These are phyloP conservation scores for Epinotia nisella DNA, from an alignment of 2,888 invertebrate species.

Conservation along the genomic window DNA sequence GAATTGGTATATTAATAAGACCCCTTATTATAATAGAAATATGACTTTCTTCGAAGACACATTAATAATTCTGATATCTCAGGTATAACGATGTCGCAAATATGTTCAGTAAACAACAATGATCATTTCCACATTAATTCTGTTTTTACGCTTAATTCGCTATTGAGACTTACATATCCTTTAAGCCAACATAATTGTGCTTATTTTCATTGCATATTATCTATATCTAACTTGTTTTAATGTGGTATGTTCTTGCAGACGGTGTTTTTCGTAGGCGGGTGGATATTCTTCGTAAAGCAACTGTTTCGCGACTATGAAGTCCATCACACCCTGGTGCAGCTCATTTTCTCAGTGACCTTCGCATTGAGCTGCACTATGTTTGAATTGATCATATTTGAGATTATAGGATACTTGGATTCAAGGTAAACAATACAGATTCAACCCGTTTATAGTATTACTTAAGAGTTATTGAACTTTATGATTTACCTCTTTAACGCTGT, in stretches of 20 bases:
- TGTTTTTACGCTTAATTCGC: constrained; percentile 1
- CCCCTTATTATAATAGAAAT: constrained; percentile 38
- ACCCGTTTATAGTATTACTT: neutral
- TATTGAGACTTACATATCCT: neutral
- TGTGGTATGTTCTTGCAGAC: constrained; percentile 85
- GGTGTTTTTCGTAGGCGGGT: constrained; percentile 97
- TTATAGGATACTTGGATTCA: constrained; percentile 95
- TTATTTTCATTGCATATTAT: neutral
- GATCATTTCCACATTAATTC: constrained; percentile 39
- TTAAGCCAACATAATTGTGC: neutral
- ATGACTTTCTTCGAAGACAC: constrained; percentile 95
- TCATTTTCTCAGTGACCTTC: constrained; percentile 98
- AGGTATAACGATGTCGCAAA: constrained; percentile 75
- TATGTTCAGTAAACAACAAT: constrained; percentile 47
- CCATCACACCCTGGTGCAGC: constrained; percentile 95
- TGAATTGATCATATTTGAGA: constrained; percentile 99
- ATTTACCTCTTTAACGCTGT: no score
- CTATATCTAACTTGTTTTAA: neutral
- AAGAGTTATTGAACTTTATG: no score
- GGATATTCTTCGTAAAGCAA: constrained; percentile 99
- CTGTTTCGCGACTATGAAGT: constrained; percentile 99
- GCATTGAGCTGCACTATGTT: constrained; percentile 99
- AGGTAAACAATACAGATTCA: constrained; percentile 83
- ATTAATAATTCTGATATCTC: constrained; percentile 91
- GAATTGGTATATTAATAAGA: neutral